Percentiles rank a stretch among this genome's conserved stretches.
These are phyloP conservation scores for Parazoanthus darwini DNA, from an alignment of 92 coral and sea anemone genomes.

Conservation along the genomic window DNA sequence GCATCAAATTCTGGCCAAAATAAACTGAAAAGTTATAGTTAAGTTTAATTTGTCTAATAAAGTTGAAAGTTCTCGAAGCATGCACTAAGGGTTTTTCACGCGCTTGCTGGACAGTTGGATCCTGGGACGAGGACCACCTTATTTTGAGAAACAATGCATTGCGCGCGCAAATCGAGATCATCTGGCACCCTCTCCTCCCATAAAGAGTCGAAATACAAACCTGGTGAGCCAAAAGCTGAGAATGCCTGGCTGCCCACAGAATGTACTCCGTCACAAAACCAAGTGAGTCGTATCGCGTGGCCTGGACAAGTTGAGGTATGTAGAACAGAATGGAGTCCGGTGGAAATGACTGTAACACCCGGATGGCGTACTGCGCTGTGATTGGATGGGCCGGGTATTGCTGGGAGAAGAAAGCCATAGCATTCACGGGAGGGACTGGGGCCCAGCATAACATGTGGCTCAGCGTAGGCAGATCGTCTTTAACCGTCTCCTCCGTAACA, in stretches of 20 bases:
- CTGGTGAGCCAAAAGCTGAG: constrained; percentile 98
- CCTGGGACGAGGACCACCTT: too few relatives aligned
- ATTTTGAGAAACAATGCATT: too few relatives aligned
- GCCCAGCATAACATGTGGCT: constrained; percentile 95
- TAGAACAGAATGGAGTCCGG: constrained; percentile 93
- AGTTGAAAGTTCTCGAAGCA: too few relatives aligned
- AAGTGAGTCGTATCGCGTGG: constrained; percentile 91
- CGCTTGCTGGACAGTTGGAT: too few relatives aligned
- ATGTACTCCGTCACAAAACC: constrained; percentile 97
- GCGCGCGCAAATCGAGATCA: too few relatives aligned
- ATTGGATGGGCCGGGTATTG: constrained; percentile 97
- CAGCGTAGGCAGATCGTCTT: constrained; percentile 88
- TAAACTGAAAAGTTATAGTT: too few relatives aligned
- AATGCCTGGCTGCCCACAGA: constrained; percentile 94
- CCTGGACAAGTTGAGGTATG: constrained; percentile 96
- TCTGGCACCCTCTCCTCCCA: too few relatives aligned
- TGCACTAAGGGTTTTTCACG: not conserved
- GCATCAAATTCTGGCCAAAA: too few relatives aligned
- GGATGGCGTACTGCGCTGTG: constrained; percentile 96
- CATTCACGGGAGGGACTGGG: constrained; percentile 95
- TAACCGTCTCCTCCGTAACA: constrained; percentile 84
- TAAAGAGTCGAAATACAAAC: constrained; percentile 40
- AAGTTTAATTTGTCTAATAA: too few relatives aligned
- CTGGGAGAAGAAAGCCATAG: constrained; percentile 95
- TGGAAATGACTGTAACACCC: constrained; percentile 96